These are phyloP conservation scores for Nowickia ferox DNA, from an alignment of 2,888 invertebrate species.

Conservation along the genomic window DNA sequence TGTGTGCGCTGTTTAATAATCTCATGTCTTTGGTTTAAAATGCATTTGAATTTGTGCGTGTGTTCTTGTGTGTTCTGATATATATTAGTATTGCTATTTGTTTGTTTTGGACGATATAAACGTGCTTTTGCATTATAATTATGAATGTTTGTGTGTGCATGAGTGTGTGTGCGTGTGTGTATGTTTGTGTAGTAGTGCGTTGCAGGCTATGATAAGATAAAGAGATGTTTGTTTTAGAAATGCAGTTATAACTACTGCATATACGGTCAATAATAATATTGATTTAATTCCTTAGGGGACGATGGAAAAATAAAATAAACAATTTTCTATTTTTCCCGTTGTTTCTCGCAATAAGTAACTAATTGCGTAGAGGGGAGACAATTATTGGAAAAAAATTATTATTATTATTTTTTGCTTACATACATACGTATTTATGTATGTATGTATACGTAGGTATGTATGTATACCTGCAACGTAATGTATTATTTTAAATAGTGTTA, in stretches of 20 bases:
- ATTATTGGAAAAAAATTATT: too few species aligned
- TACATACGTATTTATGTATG: too few species aligned
- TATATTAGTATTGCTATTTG: slow-evolving; percentile 40
- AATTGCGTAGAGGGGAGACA: too few species aligned
- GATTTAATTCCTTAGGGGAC: slow-evolving; percentile 46
- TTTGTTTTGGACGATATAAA: slow-evolving; percentile 54
- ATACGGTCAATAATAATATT: slow-evolving; percentile 41
- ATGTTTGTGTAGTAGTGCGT: background rate
- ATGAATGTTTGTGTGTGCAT: slow-evolving; percentile 23
- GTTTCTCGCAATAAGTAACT: too few species aligned
- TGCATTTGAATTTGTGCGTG: background rate
- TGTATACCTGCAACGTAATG: too few species aligned
- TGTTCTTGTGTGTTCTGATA: background rate
- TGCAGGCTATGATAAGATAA: slow-evolving; percentile 56
- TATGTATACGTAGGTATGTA: too few species aligned
- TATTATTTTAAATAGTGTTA: too few species aligned
- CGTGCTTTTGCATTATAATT: slow-evolving; percentile 69
- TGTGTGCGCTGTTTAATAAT: background rate
- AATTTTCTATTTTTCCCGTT: too few species aligned
- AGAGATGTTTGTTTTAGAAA: slow-evolving; percentile 53
- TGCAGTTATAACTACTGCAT: slow-evolving; percentile 51
- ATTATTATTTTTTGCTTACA: too few species aligned
- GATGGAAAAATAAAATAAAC: background rate
- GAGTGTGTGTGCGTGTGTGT: background rate
- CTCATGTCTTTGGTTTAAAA: background rate